Evolutionary conservation across 2,888 invertebrate genomes (phyloP), one percentile per base, ranked within the genome.

Genomic region (Lacanobia oleracea): DNA sequence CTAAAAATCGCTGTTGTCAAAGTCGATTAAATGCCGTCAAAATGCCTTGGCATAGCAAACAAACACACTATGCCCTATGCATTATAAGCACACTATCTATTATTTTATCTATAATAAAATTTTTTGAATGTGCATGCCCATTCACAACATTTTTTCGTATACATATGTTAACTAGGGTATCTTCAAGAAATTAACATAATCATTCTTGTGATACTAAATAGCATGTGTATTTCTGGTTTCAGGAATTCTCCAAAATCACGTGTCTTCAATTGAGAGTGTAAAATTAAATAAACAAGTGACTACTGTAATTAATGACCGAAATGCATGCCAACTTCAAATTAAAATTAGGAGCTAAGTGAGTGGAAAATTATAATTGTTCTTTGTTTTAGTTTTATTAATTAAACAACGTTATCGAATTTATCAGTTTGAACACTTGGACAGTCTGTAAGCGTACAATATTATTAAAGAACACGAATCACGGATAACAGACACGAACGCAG

Each of bases 291-390:
- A 23, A 51, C 5, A 37, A 53, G 56, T 23, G 8, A 18, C 21
- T 45, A 14, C 14, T 53, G 27, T 65, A 48, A 56, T 43, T 61
- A 51, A 57, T 60, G 1, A 53, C 6, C 27, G 18, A 51, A 67
- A 61, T 68, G 33, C 80, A 77, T 65, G 75, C 50, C 16, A 50
- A 74, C 16, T 43, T 23, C 37, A 18, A 57, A 61, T 67, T 64
- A 61, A 53, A 75, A 65, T 74, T 57, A 65, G 33, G 3, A 79
- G 61, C 9, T 74, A 67, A 67, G 40, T 43, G 67, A 57, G 61
- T 68, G 75, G 61, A 80, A 68, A 65, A 68, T 65, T 65, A 65
- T 77, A 75, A 68, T 75, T 80, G 48, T 23, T 54, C 57, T 50
- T 54, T 67, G 48, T 78, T 65, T 50, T 37, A 67, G 48, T 50